Evolutionary conservation across 2,797 vertebrate genomes (phyloP), one percentile per base, ranked within the genome.

Genomic region (Dendrocincla fuliginosa): DNA sequence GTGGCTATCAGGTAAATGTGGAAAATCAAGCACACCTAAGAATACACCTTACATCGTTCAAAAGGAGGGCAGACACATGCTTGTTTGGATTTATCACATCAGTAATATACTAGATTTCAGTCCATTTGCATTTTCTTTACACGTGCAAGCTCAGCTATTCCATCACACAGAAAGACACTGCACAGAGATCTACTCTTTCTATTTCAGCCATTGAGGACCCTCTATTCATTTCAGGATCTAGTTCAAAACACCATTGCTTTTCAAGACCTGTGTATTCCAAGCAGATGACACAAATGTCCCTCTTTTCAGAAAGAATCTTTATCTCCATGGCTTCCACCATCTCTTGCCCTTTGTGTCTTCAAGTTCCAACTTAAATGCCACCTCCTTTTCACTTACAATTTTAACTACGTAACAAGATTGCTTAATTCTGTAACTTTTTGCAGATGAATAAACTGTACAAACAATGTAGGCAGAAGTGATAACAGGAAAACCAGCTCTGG

Each of bases 381-480:
- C 55, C 28, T 94, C 37, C 42, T 55, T 89, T 92, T 60, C 64
- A 32, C 33, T 83, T 81, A 47, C 1, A 88, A 41, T 84, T 91
- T 86, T 88, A 90, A 65, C 53, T 89, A 50, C 8, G 2, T 60
- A 79, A 83, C 32, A 80, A 32, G 5, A 68, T 27, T 78, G 39
- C 53, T 91, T 89, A 71, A 80, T 95, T 93, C 57, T 77, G 53
- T 37, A 83, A 78, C 52, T 79, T 76, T 89, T 89, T 84, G 63
- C 47, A 82, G 37, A 87, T 32, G 39, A 90, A 84, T 39, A 86
- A 91, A 67, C 39, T 67, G 55, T 60, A 73, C 28, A 56, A 86
- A 84, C 60, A 77, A 83, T 9, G 42, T 35, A 77, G 75, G 64
- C 84, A 77, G 49, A 83, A 85, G 52, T 27, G 41, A 4, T 46